phyloP scores from a whole-genome alignment of 2,888 invertebrate species.

The Anarsia innoxiella region DNA sequence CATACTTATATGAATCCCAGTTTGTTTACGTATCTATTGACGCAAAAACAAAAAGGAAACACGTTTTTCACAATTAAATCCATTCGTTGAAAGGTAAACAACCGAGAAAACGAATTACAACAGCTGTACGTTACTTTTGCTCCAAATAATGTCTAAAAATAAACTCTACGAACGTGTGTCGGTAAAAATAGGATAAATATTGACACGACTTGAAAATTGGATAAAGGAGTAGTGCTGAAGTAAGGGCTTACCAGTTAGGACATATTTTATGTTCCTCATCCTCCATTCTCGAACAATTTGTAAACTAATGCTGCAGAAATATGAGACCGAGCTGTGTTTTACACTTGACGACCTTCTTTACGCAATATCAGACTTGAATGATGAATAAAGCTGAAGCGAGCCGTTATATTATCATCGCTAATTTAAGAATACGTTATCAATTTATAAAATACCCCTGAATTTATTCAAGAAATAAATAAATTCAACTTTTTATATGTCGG shows the following conservation, averaged over 20 bases:
- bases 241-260: constrained; percentile 66
- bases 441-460: constrained; percentile 10
- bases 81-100: constrained; percentile 44
- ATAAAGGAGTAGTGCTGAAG: constrained; percentile 11
- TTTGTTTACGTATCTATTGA: constrained; percentile 1
- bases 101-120: constrained; percentile 32
- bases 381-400: no score
- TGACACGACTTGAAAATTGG: constrained; percentile 41
- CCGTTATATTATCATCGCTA: no score
- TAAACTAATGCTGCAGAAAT: constrained; percentile 10
- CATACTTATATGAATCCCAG: no score
- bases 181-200: constrained; percentile 59
- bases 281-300: constrained; percentile 36
- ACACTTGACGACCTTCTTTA: constrained; percentile 5
- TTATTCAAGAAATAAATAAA: constrained; percentile 8
- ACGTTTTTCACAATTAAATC: constrained; percentile 3
- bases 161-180: constrained; percentile 48
- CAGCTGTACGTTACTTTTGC: constrained; percentile 46
- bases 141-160: constrained; percentile 63
- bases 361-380: neutral
- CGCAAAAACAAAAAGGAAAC: constrained; percentile 1
- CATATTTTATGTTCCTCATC: constrained; percentile 59
- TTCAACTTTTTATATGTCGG: constrained; percentile 16
- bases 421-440: constrained; percentile 6
- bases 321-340: neutral